Evolutionary conservation across 2,797 vertebrate species (phyloP).

Genomic region (Molossus alvarezi): DNA sequence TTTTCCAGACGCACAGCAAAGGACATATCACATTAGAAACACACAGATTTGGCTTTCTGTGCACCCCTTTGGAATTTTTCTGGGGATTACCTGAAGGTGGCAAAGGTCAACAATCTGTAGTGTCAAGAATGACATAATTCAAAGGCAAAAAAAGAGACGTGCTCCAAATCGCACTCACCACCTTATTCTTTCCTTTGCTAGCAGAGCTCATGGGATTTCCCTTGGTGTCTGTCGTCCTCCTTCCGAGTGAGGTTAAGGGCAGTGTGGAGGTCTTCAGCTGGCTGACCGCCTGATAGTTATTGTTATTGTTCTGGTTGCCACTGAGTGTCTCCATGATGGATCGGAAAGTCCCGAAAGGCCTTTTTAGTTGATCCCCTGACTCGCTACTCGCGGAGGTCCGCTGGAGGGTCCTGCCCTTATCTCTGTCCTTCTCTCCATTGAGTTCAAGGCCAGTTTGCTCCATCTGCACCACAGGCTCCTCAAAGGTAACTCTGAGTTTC

Average conservation of each 20-base stretch:
- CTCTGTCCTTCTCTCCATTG: constrained; percentile 91
- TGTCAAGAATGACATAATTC: not conserved
- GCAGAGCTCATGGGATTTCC: constrained; percentile 88
- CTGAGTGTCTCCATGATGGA: constrained; percentile 98
- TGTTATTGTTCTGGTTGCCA: constrained; percentile 97
- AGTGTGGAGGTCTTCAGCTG: constrained; percentile 89
- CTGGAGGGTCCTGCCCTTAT: constrained; percentile 88
- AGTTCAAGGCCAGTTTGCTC: constrained; percentile 90
- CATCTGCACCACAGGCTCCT: constrained; percentile 96
- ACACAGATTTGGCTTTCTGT: not conserved
- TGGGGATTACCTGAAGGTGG: not conserved
- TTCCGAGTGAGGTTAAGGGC: constrained; percentile 93
- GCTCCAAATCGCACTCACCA: constrained; percentile 89
- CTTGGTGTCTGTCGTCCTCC: constrained; percentile 93
- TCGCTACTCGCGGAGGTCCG: constrained; percentile 90
- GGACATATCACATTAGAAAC: constrained; percentile 1
- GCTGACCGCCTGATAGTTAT: constrained; percentile 90
- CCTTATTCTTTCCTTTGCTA: constrained; percentile 94
- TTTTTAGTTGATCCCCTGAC: constrained; percentile 91
- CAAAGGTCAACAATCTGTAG: not conserved
- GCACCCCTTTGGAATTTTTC: not conserved
- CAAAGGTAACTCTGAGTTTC: constrained; percentile 98
- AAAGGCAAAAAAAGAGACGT: not conserved
- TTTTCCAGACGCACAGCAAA: constrained; percentile 50
- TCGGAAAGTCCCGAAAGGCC: constrained; percentile 96